Evolutionary conservation across 2,888 invertebrate genomes (phyloP), one percentile per base, ranked within the genome.

Genomic region (Caenorhabditis sp.): DNA sequence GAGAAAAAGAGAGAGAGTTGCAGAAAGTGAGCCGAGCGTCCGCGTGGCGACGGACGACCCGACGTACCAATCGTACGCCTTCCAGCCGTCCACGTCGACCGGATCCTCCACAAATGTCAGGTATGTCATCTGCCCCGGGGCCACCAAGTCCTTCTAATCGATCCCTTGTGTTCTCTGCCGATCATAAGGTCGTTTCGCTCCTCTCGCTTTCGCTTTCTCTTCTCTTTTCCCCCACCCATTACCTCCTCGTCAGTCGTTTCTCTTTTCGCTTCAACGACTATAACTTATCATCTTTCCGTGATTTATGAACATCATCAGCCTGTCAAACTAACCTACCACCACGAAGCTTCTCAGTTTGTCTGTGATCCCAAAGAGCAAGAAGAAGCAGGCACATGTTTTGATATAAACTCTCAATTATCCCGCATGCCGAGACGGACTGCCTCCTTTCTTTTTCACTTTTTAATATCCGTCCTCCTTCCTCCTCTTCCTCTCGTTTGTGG

Each of bases 41-140:
- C 68, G 75, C 2, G 56, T 68, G 50, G 74, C 74, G 48, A 74
- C 74, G 8, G 76, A 76, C 70, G 76, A 76, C 43, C 76, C 76
- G 17, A 70, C 50, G 17, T 76, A 53, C 43, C 76, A 76, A 17
- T 76, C 76, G 17, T 76, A 76, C 70, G 50, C 76, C 26, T 76
- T 70, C 35, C 75, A 75, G 45, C 76, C 76, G 17, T 70, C 76
- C n/a, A 76, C 76, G 27, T 61, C 66, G 27, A 8, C 15, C 15
- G 43, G 41, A 7, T 50, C 53, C 6, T 53, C 53, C 26, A 0
- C 53, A 26, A 59, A 59, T 32, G 41, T 48, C 50, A 32, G 70
- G 70, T 70, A 45, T 26, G 59, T 30, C 15, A 26, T 45, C 46
- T 45, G 30, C 26, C n/a, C n/a, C n/a, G n/a, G n/a, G n/a, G n/a